Evolutionary conservation across 2,797 vertebrate genomes (phyloP), one percentile per base, ranked within the genome.

Genomic region (Chelon labrosus): DNA sequence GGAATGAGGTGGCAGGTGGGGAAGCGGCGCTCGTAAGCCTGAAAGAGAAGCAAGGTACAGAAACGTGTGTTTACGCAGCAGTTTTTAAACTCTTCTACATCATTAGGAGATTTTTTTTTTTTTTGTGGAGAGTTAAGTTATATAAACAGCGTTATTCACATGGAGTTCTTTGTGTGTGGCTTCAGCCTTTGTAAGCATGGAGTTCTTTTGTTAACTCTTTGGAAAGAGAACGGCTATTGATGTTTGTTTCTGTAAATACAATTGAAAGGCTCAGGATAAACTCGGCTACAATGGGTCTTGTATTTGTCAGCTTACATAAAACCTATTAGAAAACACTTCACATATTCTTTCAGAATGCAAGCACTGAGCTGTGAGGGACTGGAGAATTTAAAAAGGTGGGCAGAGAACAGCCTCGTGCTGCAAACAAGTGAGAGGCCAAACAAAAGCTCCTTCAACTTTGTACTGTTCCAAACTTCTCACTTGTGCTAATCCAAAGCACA

Each of bases 11-110:
- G 97, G 73, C 97, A 99, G 0, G 97, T 99, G 0, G 98, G 98
- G 86, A 99, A 99, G 35, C 98, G 94, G 49, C 96, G 95, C 70
- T 99, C 97, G 17, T 99, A 99, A 1, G 98, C 98, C 98, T 99
- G 60, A n/a, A 46, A 58, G 42, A 66, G 17, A 50, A 58, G 65
- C 46, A 2, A 70, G 44, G 11, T 52, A 27, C 6, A 7, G 19
- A 65, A 57, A 0, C 16, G 37, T 70, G 13, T 57, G 17, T 27
- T 7, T 44, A 59, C n/a, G 1, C 12, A 7, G 0, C 2, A 51
- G 20, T 16, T 62, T 70, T 22, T 16, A 27, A 19, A 14, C 19
- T 5, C 3, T 22, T 22, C 22, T 22, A 22, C 22, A 22, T 38
- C 56, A 70, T 53, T n/a, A 42, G 39, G 49, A 42, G 41, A 42